Conservation (phyloP, 1,140 invertebrate species). For the Procambarus virginalis region DNA sequence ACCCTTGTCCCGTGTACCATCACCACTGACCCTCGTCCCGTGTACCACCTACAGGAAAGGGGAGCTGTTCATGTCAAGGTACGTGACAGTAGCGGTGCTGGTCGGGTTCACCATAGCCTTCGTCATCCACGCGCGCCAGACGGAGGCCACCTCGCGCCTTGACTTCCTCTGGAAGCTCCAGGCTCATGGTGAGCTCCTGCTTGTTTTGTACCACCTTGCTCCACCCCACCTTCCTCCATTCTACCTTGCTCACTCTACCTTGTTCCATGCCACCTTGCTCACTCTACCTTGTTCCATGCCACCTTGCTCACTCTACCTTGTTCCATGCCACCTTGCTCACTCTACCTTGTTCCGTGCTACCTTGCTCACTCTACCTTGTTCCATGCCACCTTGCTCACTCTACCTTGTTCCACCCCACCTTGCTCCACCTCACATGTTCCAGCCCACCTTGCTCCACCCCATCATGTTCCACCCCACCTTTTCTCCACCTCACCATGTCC, state of each 20-base stretch:
- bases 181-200: slow-evolving; percentile 81
- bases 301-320: too few species aligned
- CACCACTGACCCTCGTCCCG: neutral
- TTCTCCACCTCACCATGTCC: too few species aligned
- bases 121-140: slow-evolving; percentile 90
- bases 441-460: neutral
- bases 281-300: too few species aligned
- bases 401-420: too few species aligned
- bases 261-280: too few species aligned
- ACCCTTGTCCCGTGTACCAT: neutral
- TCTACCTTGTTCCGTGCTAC: neutral
- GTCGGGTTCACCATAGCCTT: slow-evolving; percentile 83
- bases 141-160: slow-evolving; percentile 88
- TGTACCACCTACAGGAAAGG: slow-evolving; percentile 4
- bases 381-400: neutral
- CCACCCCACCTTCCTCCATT: neutral
- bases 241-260: neutral
- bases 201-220: neutral
- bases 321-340: too few species aligned
- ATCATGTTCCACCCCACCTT: too few species aligned
- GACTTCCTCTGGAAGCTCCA: slow-evolving; percentile 97
- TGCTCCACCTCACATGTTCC: too few species aligned
- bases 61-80: slow-evolving; percentile 71
- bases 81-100: slow-evolving; percentile 79
- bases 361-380: neutral